Conservation (phyloP, 2,888 invertebrate genomes). For the Rhagonycha fulva region DNA sequence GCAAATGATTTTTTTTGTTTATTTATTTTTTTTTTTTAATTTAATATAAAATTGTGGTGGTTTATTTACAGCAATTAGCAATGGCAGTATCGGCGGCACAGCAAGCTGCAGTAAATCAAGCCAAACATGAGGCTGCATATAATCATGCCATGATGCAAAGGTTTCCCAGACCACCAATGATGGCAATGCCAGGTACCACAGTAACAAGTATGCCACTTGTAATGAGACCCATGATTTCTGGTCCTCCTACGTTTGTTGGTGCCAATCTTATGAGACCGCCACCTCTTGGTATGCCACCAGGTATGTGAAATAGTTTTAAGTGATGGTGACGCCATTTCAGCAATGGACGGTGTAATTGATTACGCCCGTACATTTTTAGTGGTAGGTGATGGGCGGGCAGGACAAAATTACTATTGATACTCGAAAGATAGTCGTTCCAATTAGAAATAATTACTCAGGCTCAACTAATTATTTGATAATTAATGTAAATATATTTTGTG, state of each 20-base stretch:
- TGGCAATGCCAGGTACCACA: constrained; percentile 57
- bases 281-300: constrained; percentile 68
- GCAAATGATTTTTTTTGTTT: neutral
- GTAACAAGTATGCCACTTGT: constrained; percentile 59
- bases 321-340: constrained; percentile 1
- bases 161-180: constrained; percentile 56
- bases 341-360: constrained; percentile 8
- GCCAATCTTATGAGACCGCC: constrained; percentile 69
- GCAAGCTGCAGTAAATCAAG: constrained; percentile 53
- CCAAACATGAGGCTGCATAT: constrained; percentile 42
- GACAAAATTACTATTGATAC: neutral
- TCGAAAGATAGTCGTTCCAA: neutral
- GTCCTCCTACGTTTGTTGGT: constrained; percentile 58
- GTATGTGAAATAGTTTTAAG: constrained; percentile 56
- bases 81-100: constrained; percentile 58
- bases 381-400: neutral
- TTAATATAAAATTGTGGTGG: neutral
- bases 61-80: constrained; percentile 47
- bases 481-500: neutral
- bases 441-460: neutral
- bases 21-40: neutral
- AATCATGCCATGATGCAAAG: constrained; percentile 55
- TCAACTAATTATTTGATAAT: neutral
- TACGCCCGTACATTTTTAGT: constrained; percentile 8
- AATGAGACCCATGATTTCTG: constrained; percentile 58